These are phyloP conservation scores for Bombus pascuorum DNA, from an alignment of 1,140 invertebrate genomes.

Conservation along the genomic window DNA sequence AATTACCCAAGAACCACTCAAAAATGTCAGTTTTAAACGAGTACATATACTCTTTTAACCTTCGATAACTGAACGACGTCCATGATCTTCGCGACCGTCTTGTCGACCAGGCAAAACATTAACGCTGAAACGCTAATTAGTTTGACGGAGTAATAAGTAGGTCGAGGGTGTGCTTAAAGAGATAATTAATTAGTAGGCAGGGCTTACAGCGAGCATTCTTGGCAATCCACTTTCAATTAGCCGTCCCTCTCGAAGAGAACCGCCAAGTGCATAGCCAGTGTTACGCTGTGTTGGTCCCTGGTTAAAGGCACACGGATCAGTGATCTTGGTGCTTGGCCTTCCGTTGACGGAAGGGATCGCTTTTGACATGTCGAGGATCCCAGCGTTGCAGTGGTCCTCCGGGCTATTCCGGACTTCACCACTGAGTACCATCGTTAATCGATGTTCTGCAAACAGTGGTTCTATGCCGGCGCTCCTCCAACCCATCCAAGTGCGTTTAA, in stretches of 20 bases:
- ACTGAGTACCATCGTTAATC: slow-evolving; percentile 73
- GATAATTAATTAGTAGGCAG: slow-evolving; percentile 42
- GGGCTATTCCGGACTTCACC: slow-evolving; percentile 68
- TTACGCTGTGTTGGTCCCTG: slow-evolving; percentile 7
- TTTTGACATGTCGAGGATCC: slow-evolving; percentile 69
- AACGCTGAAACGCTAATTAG: slow-evolving; percentile 6
- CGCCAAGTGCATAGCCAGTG: slow-evolving; percentile 51
- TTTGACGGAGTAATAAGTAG: slow-evolving; percentile 38
- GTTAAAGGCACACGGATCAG: slow-evolving; percentile 54
- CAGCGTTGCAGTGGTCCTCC: slow-evolving; percentile 59
- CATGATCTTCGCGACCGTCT: too few species aligned
- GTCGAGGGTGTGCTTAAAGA: slow-evolving; percentile 32
- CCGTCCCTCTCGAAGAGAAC: slow-evolving; percentile 34
- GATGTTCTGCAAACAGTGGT: slow-evolving; percentile 77
- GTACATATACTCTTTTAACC: too few species aligned
- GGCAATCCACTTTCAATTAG: slow-evolving; percentile 47
- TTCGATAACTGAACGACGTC: too few species aligned
- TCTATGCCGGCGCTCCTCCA: slow-evolving; percentile 56
- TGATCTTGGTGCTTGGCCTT: slow-evolving; percentile 59
- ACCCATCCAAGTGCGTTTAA: slow-evolving; percentile 74
- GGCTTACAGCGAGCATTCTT: slow-evolving; percentile 25
- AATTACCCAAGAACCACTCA: too few species aligned
- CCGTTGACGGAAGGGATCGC: slow-evolving; percentile 64
- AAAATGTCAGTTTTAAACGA: too few species aligned
- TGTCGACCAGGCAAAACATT: slow-evolving; percentile 3